A percentile compares a stretch with the other conserved stretches of the same genome.
Evolutionary conservation across 1,140 invertebrate genomes (phyloP).

Genomic region (Gryon sp.): DNA sequence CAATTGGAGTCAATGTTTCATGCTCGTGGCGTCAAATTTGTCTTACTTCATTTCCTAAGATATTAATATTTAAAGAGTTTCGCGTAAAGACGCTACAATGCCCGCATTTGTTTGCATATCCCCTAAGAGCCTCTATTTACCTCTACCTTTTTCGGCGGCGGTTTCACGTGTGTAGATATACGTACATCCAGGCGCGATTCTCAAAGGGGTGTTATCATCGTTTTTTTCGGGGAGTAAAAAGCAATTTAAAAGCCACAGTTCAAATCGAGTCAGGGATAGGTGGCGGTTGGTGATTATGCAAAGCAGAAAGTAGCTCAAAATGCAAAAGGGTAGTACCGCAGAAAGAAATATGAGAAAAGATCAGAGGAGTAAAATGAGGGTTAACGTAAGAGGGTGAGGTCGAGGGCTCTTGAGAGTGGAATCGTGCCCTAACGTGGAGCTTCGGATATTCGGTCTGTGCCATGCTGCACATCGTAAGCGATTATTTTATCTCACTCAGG

Average conservation of each 20-base stretch:
- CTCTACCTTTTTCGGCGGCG: not conserved
- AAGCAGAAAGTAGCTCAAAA: constrained; percentile 61
- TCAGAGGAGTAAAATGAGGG: constrained; percentile 61
- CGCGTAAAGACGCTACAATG: constrained; percentile 34
- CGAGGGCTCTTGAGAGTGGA: constrained; percentile 61
- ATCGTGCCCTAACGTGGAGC: constrained; percentile 57
- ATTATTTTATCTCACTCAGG: constrained; percentile 75
- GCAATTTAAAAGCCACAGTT: constrained; percentile 48
- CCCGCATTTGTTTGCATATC: constrained; percentile 48
- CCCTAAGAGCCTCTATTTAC: constrained; percentile 42
- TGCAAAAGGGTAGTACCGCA: constrained; percentile 43
- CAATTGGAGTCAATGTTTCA: constrained; percentile 62
- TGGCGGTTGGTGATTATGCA: constrained; percentile 58
- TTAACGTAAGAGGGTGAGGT: constrained; percentile 61
- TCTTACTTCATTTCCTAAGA: constrained; percentile 35
- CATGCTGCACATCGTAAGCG: constrained; percentile 69
- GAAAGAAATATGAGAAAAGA: constrained; percentile 60
- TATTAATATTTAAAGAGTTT: constrained; percentile 49
- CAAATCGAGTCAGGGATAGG: constrained; percentile 49
- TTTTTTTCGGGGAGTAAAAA: constrained; percentile 19
- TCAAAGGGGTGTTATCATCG: constrained; percentile 50
- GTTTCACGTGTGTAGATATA: not conserved
- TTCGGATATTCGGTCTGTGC: constrained; percentile 65
- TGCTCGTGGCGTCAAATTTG: constrained; percentile 21
- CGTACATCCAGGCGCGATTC: too few relatives aligned